Conservation (phyloP, 1,140 invertebrate genomes). For the Leptinotarsa texana region DNA sequence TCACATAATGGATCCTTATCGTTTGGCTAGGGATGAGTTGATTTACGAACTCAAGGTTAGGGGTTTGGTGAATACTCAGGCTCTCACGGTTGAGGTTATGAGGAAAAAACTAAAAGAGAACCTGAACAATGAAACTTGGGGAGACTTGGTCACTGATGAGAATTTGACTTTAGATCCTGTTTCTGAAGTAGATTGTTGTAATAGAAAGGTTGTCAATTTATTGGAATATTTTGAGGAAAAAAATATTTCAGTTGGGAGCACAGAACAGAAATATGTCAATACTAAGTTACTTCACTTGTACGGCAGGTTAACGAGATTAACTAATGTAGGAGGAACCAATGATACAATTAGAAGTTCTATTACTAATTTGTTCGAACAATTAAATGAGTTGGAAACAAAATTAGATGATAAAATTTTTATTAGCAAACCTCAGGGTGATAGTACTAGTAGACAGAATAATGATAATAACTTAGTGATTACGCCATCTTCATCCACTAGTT, state of each 20-base stretch:
- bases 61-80: conserved; percentile 1
- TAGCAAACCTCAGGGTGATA: neutral
- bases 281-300: conserved; percentile 11
- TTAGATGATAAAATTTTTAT: neutral
- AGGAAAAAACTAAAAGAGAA: conserved; percentile 11
- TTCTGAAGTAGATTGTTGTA: neutral
- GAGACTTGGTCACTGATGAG: neutral
- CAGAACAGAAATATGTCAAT: neutral
- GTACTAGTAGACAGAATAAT: neutral
- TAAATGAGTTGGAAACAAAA: conserved; percentile 3
- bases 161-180: neutral
- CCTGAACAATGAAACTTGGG: conserved; percentile 7
- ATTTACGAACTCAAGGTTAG: conserved; percentile 9
- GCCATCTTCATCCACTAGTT: neutral
- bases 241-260: neutral
- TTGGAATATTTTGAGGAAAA: neutral
- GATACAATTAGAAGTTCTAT: conserved; percentile 12
- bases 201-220: conserved; percentile 13
- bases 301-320: conserved; percentile 14
- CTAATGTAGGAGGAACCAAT: neutral
- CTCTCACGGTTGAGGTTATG: conserved; percentile 6
- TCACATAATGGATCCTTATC: too few relatives aligned
- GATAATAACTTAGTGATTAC: neutral
- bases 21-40: neutral
- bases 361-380: conserved; percentile 13